These are phyloP conservation scores for Onychomys torridus DNA, from an alignment of 2,797 vertebrate genomes.

Conservation along the genomic window DNA sequence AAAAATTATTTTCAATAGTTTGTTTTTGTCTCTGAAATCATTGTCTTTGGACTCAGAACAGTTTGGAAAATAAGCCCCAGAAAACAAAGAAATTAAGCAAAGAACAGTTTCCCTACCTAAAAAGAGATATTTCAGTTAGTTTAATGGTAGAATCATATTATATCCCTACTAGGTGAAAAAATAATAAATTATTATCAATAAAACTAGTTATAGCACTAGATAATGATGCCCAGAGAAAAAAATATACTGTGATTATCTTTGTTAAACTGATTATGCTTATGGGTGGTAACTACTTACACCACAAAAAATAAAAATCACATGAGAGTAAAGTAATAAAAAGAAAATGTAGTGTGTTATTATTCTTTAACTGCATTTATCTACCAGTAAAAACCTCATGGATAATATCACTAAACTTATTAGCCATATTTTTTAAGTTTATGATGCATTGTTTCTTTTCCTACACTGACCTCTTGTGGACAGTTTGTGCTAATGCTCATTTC, in stretches of 20 bases:
- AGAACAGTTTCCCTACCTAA: neutral
- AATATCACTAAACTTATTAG: neutral
- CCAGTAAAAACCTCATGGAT: neutral
- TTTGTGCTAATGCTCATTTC: neutral
- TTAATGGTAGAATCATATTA: neutral
- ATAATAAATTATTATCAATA: neutral
- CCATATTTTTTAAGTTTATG: neutral
- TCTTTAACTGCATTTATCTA: neutral
- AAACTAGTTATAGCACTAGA: neutral
- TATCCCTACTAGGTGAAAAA: neutral
- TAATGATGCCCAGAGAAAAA: neutral
- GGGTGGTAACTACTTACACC: neutral
- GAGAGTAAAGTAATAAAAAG: neutral
- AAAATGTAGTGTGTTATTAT: neutral
- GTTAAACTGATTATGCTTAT: neutral
- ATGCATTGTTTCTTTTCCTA: neutral
- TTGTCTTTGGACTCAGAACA: neutral
- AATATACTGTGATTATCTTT: neutral
- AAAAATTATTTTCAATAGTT: neutral
- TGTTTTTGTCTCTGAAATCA: neutral
- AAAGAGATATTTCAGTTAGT: neutral
- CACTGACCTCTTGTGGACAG: neutral
- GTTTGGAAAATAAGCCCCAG: neutral
- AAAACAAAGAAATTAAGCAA: neutral
- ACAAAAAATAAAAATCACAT: neutral